These are phyloP conservation scores for Diplodus puntazzo DNA, from an alignment of 2,797 vertebrate genomes.

Conservation along the genomic window DNA sequence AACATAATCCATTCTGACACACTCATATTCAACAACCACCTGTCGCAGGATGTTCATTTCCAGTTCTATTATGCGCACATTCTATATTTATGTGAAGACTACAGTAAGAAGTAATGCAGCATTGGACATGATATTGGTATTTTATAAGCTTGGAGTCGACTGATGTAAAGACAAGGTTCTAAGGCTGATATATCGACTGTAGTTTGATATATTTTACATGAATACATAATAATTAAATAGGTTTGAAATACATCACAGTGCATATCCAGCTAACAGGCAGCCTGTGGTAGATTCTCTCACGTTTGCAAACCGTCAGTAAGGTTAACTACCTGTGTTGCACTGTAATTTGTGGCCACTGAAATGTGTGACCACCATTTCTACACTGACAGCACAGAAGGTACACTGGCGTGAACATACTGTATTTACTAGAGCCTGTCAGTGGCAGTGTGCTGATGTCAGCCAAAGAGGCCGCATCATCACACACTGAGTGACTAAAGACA, in stretches of 20 bases:
- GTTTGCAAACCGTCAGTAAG: not conserved
- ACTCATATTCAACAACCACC: slow-evolving; percentile 21
- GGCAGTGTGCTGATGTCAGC: slow-evolving; percentile 36
- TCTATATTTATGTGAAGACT: not conserved
- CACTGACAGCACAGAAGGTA: slow-evolving; percentile 5
- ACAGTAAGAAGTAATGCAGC: not conserved
- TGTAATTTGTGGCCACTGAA: not conserved
- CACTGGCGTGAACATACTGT: not conserved
- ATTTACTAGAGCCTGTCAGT: slow-evolving; percentile 24
- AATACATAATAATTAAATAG: not conserved
- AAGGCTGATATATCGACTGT: not conserved
- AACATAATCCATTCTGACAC: slow-evolving; percentile 32
- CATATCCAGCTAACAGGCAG: not conserved
- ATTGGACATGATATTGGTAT: not conserved
- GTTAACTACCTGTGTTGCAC: not conserved
- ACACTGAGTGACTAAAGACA: slow-evolving; percentile 40
- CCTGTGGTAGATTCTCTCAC: not conserved
- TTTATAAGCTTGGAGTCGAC: not conserved
- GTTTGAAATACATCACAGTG: not conserved
- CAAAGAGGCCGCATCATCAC: slow-evolving; percentile 32
- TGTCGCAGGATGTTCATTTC: slow-evolving; percentile 10
- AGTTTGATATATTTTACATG: not conserved
- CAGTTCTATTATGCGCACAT: not conserved
- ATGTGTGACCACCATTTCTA: slow-evolving; percentile 6
- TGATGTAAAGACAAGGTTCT: not conserved